Percentiles rank a stretch among this genome's conserved stretches.
Evolutionary conservation across 1,140 invertebrate species (phyloP).

Genomic region (Elymnias hypermnestra): DNA sequence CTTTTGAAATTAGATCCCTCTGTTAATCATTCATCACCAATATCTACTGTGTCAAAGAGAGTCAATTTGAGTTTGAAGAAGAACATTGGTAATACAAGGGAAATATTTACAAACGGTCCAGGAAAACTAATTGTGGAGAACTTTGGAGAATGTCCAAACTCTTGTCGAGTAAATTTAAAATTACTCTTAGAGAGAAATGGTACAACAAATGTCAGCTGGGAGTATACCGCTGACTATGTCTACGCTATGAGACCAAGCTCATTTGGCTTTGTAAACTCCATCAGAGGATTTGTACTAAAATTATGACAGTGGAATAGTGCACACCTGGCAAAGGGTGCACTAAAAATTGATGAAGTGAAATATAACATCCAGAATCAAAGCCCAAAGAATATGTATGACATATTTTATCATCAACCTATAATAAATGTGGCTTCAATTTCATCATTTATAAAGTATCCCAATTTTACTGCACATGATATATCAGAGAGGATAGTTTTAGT

Average conservation of each 20-base stretch:
- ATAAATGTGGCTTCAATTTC: conserved; percentile 59
- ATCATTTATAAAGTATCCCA: conserved; percentile 60
- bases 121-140: conserved; percentile 80
- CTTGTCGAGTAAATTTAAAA: conserved; percentile 79
- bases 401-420: conserved; percentile 57
- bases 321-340: conserved; percentile 65
- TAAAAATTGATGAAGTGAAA: conserved; percentile 62
- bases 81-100: conserved; percentile 74
- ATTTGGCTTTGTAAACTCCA: conserved; percentile 78
- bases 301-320: conserved; percentile 85
- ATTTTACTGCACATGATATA: conserved; percentile 74
- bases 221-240: conserved; percentile 77
- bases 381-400: conserved; percentile 58
- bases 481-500: conserved; percentile 86
- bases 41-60: conserved; percentile 39
- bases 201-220: conserved; percentile 74
- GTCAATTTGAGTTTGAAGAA: conserved; percentile 71
- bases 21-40: conserved; percentile 56
- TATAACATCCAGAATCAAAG: conserved; percentile 64
- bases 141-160: conserved; percentile 79
- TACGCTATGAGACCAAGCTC: conserved; percentile 82
- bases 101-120: conserved; percentile 75
- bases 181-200: conserved; percentile 77
- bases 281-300: conserved; percentile 85
- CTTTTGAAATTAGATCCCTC: conserved; percentile 53